Base-by-base conservation (phyloP, 2,888 invertebrate genomes). In the Lymantria monacha region DNA sequence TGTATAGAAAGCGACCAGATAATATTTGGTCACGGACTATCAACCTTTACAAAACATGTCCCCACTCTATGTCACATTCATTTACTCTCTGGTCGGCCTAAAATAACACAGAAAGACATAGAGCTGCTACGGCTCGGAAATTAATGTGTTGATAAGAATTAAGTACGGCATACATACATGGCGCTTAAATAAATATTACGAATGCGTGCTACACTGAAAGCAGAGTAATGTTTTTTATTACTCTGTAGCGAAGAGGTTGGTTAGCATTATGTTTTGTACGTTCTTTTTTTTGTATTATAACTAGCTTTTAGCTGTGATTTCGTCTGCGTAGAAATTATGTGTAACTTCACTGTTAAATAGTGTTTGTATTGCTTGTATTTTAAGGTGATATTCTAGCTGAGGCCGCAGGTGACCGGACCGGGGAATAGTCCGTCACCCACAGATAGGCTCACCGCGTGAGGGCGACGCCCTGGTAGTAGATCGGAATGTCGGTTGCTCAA, bases 101-200 rank as follows among this genome's bases (percentile, higher is more conserved):
- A 51, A 51, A 51, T 22, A 51, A 46, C 42, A 50, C 14, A 37
- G 33, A 50, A 38, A 30, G 50, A 42, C 38, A 50, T 46, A 38
- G 30, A 51, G 33, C 43, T 5, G 30, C 38, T 43, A 43, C 42
- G n/a, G 30, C 42, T 42, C 38, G 46, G 43, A 51, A 51, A 51
- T 46, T n/a, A 45, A 50, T 42, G 46, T 37, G 42, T 38, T 40
- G 50, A 51, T 51, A 46, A 51, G 46, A 46, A 43, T 40, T 38
- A 46, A 46, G 40, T 46, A 13, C 38, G 12, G 30, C 31, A 33
- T 38, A 38, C 22, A 30, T 30, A 36, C 11, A 22, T 12, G 12
- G 41, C 22, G n/a, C 30, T 43, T 46, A 43, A 38, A 46, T 51
- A 51, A 51, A 51, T 43, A 46, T 43, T 7, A 10, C 31, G 11